These are phyloP conservation scores for Percopsis transmontana DNA, from an alignment of 2,113 vertebrate species.

Conservation along the genomic window DNA sequence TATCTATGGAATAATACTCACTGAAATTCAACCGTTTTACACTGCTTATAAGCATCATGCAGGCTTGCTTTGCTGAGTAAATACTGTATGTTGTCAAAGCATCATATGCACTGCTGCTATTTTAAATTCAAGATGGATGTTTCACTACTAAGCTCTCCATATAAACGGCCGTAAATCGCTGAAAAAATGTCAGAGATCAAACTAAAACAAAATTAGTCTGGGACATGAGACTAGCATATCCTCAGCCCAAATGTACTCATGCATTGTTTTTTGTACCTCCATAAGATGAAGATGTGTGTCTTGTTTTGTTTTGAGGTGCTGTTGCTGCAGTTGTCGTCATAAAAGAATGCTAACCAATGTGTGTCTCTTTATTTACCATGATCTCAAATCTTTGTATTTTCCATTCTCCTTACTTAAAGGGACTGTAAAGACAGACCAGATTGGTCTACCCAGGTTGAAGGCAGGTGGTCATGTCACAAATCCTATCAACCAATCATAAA, in stretches of 20 bases:
- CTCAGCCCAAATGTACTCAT: not conserved
- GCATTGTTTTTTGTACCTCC: not conserved
- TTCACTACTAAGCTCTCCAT: not conserved
- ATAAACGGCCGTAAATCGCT: too few relatives aligned
- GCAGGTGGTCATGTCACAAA: too few relatives aligned
- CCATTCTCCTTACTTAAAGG: too few relatives aligned
- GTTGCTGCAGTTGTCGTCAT: conserved; percentile 14
- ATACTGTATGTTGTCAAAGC: not conserved
- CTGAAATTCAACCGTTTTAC: not conserved
- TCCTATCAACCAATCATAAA: too few relatives aligned
- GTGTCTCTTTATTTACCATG: not conserved
- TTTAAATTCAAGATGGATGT: not conserved
- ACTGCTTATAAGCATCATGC: not conserved
- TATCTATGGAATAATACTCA: not conserved
- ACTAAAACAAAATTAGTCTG: too few relatives aligned
- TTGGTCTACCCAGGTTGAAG: too few relatives aligned
- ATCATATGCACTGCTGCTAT: not conserved
- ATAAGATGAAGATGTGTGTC: not conserved
- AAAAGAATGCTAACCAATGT: conserved; percentile 27
- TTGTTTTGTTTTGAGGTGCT: conserved; percentile 10
- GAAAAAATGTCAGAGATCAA: too few relatives aligned
- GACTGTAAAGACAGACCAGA: too few relatives aligned
- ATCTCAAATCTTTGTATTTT: not conserved
- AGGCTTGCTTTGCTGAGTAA: not conserved
- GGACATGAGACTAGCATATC: not conserved